Percentiles rank a stretch among this genome's conserved stretches.
phyloP scores from a whole-genome alignment of 2,113 vertebrate species.

The Scartelaos histophorus region DNA sequence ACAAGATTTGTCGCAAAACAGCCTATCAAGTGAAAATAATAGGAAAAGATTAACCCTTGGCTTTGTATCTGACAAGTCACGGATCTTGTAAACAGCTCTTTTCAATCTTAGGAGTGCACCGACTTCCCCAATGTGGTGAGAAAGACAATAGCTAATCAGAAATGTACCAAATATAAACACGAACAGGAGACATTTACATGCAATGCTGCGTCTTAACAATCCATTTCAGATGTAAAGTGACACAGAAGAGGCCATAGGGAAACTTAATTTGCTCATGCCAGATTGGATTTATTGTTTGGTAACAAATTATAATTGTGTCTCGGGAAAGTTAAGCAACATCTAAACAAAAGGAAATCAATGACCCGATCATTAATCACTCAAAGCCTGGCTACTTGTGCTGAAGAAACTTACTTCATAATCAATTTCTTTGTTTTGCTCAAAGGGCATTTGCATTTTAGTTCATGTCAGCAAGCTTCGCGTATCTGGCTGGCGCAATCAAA shows the following conservation, averaged over 20 bases:
- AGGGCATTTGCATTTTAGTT: conserved; percentile 81
- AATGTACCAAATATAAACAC: conserved; percentile 60
- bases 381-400: conserved; percentile 74
- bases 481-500: conserved; percentile 80
- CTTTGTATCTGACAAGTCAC: conserved; percentile 44
- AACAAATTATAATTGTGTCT: conserved; percentile 84
- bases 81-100: conserved; percentile 48
- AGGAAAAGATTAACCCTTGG: conserved; percentile 52
- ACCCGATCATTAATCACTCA: conserved; percentile 80
- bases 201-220: conserved; percentile 64
- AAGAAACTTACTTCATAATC: conserved; percentile 84
- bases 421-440: conserved; percentile 84
- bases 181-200: conserved; percentile 58
- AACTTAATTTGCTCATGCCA: conserved; percentile 74
- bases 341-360: conserved; percentile 85
- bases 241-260: conserved; percentile 74
- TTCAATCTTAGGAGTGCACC: conserved; percentile 50
- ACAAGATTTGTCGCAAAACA: conserved; percentile 39
- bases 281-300: conserved; percentile 84
- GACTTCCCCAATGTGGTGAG: conserved; percentile 42
- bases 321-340: conserved; percentile 81
- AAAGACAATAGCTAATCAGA: conserved; percentile 74
- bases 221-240: conserved; percentile 74
- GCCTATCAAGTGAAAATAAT: conserved; percentile 24
- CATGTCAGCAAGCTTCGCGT: conserved; percentile 73